A percentile compares a stretch with the other conserved stretches of the same genome.
phyloP scores from a whole-genome alignment of 2,888 invertebrate species.

The Sacculina carcini region DNA sequence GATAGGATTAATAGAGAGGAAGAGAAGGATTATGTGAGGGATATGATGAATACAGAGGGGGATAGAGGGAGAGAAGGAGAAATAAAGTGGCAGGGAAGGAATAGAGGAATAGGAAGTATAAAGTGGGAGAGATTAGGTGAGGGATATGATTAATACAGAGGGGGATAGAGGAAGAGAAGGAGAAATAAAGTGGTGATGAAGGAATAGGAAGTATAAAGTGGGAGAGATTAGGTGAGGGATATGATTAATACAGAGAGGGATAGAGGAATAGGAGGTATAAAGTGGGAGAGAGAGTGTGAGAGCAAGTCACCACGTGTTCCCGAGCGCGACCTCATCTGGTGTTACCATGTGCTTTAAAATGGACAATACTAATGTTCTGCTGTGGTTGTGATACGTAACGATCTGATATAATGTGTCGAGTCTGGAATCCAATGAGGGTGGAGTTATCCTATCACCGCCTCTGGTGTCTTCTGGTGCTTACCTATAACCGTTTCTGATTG shows the following conservation, averaged over 20 bases:
- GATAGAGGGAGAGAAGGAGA: slow-evolving; percentile 1
- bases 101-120: background rate
- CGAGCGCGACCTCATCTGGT: too few relatives aligned
- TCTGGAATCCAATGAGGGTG: too few relatives aligned
- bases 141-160: background rate
- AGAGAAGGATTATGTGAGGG: background rate
- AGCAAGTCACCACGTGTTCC: too few relatives aligned
- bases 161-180: background rate
- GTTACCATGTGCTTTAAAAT: too few relatives aligned
- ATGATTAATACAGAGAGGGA: background rate
- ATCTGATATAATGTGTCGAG: too few relatives aligned
- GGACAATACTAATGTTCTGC: too few relatives aligned
- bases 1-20: background rate
- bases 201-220: background rate
- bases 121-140: background rate
- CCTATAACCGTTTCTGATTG: too few relatives aligned
- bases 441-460: too few relatives aligned
- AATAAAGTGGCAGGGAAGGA: background rate
- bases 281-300: background rate
- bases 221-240: background rate
- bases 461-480: too few relatives aligned
- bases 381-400: too few relatives aligned
- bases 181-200: background rate
- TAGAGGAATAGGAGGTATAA: background rate
- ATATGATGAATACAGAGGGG: background rate